phyloP scores from a whole-genome alignment of 2,113 vertebrate genomes.

The Willisornis vidua region DNA sequence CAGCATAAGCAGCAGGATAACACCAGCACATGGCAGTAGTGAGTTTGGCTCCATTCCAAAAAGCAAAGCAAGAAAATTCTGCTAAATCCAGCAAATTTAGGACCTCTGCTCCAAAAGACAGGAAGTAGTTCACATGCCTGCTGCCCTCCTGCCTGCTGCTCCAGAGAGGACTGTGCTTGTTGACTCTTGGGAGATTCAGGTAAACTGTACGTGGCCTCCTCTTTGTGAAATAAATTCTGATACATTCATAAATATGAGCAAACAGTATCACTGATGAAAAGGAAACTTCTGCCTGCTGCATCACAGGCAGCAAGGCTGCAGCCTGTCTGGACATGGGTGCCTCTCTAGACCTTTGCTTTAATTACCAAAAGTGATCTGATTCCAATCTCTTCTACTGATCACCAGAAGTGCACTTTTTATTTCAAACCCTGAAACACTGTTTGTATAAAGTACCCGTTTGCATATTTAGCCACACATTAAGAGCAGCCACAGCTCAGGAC shows the following conservation, averaged over 20 bases:
- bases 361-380: not conserved
- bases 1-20: not conserved
- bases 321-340: not conserved
- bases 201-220: not conserved
- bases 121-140: not conserved
- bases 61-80: not conserved
- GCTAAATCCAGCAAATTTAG: not conserved
- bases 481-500: not conserved
- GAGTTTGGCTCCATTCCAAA: not conserved
- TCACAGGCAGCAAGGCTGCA: not conserved
- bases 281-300: not conserved
- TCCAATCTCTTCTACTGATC: not conserved
- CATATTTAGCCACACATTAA: not conserved
- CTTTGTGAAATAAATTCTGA: not conserved
- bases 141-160: not conserved
- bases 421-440: not conserved
- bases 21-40: not conserved
- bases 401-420: not conserved
- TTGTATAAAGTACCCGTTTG: not conserved
- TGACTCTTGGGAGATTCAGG: not conserved
- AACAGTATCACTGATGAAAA: not conserved
- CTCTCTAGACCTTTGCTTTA: not conserved
- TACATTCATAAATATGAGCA: not conserved
- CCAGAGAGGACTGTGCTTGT: not conserved
- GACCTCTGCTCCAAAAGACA: not conserved